A percentile compares a stretch with the other conserved stretches of the same genome.
These are phyloP conservation scores for Periophthalmus modestus DNA, from an alignment of 2,113 vertebrate genomes.

Conservation along the genomic window DNA sequence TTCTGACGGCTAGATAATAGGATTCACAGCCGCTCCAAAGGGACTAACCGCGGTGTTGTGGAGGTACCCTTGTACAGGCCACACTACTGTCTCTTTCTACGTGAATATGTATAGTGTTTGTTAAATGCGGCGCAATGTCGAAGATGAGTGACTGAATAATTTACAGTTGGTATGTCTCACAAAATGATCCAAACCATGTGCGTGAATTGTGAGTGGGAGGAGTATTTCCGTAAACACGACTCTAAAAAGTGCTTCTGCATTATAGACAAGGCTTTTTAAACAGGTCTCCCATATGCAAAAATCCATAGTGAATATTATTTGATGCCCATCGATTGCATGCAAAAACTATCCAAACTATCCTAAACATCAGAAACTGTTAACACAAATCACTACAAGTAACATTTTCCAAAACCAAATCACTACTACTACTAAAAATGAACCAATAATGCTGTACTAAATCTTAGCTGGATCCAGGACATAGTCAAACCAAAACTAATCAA, in stretches of 20 bases:
- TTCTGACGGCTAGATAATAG: slow-evolving; percentile 94
- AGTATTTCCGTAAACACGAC: slow-evolving; percentile 74
- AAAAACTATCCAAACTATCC: too few relatives aligned
- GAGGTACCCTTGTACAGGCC: slow-evolving; percentile 72
- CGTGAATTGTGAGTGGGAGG: slow-evolving; percentile 74
- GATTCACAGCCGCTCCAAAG: slow-evolving; percentile 89
- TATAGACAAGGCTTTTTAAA: slow-evolving; percentile 79
- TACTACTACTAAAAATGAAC: not conserved
- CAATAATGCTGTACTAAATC: not conserved
- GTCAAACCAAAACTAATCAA: too few relatives aligned
- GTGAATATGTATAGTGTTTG: slow-evolving; percentile 64
- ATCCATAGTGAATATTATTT: too few relatives aligned
- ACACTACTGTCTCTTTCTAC: slow-evolving; percentile 49
- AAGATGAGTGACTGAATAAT: slow-evolving; percentile 83
- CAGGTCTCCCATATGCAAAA: slow-evolving; percentile 70
- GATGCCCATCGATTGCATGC: too few relatives aligned
- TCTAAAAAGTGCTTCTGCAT: slow-evolving; percentile 79
- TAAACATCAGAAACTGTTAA: too few relatives aligned
- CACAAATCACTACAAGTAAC: too few relatives aligned
- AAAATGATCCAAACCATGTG: slow-evolving; percentile 76
- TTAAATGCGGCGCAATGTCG: slow-evolving; percentile 68
- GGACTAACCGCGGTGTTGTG: slow-evolving; percentile 77
- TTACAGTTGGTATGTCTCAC: slow-evolving; percentile 78
- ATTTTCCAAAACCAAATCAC: not conserved
- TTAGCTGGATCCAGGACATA: too few relatives aligned